Percentiles rank a stretch among this genome's conserved stretches.
phyloP scores from a whole-genome alignment of 30 jellyfish, hydroid and myxozoan genomes.

The Aurelia coerulea region DNA sequence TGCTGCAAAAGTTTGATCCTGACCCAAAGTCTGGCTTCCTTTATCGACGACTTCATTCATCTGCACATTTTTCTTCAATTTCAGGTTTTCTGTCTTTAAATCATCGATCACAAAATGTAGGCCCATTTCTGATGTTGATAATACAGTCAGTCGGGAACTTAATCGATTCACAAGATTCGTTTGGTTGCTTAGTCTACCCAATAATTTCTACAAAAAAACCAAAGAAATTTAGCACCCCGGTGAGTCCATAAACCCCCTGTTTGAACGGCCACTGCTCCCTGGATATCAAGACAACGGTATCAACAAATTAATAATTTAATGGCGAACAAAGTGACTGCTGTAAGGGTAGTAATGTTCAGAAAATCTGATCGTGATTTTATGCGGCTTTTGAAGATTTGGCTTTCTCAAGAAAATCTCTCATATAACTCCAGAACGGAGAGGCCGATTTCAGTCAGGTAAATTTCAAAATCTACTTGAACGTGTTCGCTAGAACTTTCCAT shows the following conservation, averaged over 20 bases:
- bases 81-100: conserved; percentile 33
- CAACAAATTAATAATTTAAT: too few species aligned
- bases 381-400: too few species aligned
- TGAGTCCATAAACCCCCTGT: background rate
- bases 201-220: conserved; percentile 19
- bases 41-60: background rate
- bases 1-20: too few species aligned
- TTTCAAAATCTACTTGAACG: too few species aligned
- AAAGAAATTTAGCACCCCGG: background rate
- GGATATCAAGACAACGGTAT: too few species aligned
- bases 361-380: too few species aligned
- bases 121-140: conserved; percentile 56
- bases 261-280: background rate
- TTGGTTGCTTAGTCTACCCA: conserved; percentile 25
- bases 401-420: too few species aligned
- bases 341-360: too few species aligned
- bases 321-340: too few species aligned
- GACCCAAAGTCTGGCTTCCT: conserved; percentile 1
- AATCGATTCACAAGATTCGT: conserved; percentile 11
- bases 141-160: conserved; percentile 8
- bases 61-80: background rate
- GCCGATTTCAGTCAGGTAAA: too few species aligned
- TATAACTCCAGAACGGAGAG: too few species aligned
- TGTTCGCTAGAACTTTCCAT: too few species aligned
- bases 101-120: conserved; percentile 49